Conservation (phyloP, 1,140 invertebrate species). For the Cryptotermes secundus region DNA sequence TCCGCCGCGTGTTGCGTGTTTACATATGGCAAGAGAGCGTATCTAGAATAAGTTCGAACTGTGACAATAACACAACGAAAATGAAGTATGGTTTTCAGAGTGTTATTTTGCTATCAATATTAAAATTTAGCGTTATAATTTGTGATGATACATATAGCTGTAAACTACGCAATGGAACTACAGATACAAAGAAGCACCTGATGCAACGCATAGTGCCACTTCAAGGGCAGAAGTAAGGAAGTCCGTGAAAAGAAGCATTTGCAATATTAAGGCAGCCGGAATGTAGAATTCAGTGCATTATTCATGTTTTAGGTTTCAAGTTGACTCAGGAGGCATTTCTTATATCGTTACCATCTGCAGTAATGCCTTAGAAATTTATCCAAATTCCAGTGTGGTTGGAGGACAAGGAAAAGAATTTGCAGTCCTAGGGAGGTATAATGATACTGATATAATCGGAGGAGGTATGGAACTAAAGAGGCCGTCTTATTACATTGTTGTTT, state of each 20-base stretch:
- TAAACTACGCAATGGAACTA: background rate
- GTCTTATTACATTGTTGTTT: too few species aligned
- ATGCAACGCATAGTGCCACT: background rate
- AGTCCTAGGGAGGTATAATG: conserved; percentile 31
- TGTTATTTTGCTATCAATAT: background rate
- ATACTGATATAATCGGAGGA: conserved; percentile 32
- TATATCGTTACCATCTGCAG: background rate
- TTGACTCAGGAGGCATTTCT: background rate
- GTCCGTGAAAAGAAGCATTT: background rate
- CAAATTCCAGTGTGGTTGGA: background rate
- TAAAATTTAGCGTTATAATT: background rate
- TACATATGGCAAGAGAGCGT: background rate
- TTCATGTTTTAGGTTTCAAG: background rate
- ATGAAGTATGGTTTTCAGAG: background rate
- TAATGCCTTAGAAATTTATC: background rate
- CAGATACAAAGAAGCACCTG: background rate
- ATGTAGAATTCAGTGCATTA: background rate
- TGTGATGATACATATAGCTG: background rate
- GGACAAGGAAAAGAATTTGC: background rate
- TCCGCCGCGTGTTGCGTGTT: background rate
- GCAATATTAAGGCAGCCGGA: background rate
- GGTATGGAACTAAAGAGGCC: conserved; percentile 23
- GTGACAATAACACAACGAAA: background rate
- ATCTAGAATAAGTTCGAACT: background rate
- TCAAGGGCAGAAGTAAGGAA: conserved; percentile 6